Percentiles rank a stretch among this genome's conserved stretches.
Conservation (phyloP, 2,113 vertebrate species). For the Pampusana beccarii region DNA sequence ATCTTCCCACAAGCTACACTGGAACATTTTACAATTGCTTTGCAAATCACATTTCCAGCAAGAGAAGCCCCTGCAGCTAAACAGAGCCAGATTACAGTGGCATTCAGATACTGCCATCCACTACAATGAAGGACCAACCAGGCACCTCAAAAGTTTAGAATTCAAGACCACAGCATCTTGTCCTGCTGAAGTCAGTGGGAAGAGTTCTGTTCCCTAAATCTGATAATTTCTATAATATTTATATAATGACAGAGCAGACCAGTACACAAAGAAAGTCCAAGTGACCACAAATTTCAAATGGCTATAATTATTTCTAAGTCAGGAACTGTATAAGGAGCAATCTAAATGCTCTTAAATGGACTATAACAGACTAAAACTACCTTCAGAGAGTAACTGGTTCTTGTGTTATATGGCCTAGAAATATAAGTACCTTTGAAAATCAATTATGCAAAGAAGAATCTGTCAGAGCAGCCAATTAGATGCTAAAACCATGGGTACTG, state of each 20-base stretch:
- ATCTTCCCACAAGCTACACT: constrained; percentile 5
- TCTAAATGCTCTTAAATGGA: background rate
- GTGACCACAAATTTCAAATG: background rate
- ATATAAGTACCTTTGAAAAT: constrained; percentile 1
- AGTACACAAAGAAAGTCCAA: background rate
- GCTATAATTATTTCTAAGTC: background rate
- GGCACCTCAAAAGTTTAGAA: background rate
- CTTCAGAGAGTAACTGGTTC: background rate
- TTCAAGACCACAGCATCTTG: background rate
- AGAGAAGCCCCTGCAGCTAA: constrained; percentile 6
- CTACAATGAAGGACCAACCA: background rate
- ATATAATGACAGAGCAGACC: background rate
- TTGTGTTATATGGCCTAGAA: background rate
- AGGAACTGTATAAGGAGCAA: background rate
- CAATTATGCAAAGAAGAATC: background rate
- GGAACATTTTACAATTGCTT: constrained; percentile 22
- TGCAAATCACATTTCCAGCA: background rate
- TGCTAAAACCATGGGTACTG: background rate
- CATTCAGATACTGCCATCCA: background rate
- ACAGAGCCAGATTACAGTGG: background rate
- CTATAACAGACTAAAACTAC: background rate
- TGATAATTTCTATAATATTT: background rate
- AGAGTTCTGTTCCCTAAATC: background rate
- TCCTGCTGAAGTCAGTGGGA: background rate
- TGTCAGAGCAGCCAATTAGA: constrained; percentile 18